phyloP scores from a whole-genome alignment of 2,888 invertebrate species.

The Lamproptera curius region DNA sequence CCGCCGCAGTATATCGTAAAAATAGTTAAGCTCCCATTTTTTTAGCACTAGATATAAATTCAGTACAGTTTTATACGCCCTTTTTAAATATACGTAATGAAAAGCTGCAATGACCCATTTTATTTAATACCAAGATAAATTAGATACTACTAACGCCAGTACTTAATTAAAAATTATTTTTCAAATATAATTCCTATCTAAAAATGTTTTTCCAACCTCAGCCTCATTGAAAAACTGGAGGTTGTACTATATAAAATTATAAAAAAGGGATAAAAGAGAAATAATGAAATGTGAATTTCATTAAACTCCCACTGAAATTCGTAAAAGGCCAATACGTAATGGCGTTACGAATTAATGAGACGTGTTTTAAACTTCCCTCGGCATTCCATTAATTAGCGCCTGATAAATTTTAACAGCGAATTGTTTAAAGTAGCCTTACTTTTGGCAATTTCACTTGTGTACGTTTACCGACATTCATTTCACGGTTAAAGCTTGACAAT shows the following conservation, averaged over 20 bases:
- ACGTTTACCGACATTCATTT: conserved; percentile 10
- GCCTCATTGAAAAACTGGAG: not conserved
- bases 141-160: too few relatives aligned
- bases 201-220: too few relatives aligned
- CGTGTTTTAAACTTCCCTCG: conserved; percentile 45
- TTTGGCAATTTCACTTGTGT: conserved; percentile 11
- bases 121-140: too few relatives aligned
- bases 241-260: conserved; percentile 12
- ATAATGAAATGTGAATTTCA: conserved; percentile 34
- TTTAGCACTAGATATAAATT: too few relatives aligned
- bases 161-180: too few relatives aligned
- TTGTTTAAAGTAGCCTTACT: conserved; percentile 21
- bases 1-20: conserved; percentile 20
- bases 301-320: conserved; percentile 35
- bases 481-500: not conserved
- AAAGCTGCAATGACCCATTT: too few relatives aligned
- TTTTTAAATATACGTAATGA: too few relatives aligned
- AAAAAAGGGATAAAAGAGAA: conserved; percentile 29
- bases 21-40: conserved; percentile 4
- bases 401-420: conserved; percentile 34
- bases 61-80: too few relatives aligned
- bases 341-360: conserved; percentile 47
- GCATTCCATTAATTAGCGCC: conserved; percentile 49
- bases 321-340: conserved; percentile 41
- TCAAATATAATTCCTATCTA: too few relatives aligned